Conservation (phyloP, 2,113 vertebrate species). For the Synodontis membranacea region DNA sequence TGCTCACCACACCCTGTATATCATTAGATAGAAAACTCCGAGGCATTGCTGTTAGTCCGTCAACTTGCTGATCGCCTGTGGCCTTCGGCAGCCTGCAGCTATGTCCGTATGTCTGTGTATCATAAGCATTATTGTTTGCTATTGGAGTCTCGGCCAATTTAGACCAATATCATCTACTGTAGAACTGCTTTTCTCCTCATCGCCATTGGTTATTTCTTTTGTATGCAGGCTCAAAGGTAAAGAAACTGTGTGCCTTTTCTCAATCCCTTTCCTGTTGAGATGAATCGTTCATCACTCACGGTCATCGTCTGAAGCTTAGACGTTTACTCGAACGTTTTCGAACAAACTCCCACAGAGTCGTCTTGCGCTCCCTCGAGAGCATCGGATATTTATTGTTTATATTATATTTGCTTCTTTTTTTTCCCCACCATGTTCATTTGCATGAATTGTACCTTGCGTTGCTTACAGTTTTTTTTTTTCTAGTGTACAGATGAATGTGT, state of each 20-base stretch:
- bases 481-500: not conserved
- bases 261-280: constrained; percentile 61
- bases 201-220: constrained; percentile 60
- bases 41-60: constrained; percentile 43
- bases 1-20: constrained; percentile 11
- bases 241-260: constrained; percentile 75
- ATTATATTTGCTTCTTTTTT: constrained; percentile 6
- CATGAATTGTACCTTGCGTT: constrained; percentile 1
- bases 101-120: constrained; percentile 63
- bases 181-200: constrained; percentile 59
- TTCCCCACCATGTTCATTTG: constrained; percentile 12
- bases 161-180: constrained; percentile 60
- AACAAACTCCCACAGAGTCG: constrained; percentile 27
- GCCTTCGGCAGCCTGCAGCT: constrained; percentile 59
- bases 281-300: constrained; percentile 55
- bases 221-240: constrained; percentile 63
- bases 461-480: not conserved
- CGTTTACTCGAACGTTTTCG: constrained; percentile 4
- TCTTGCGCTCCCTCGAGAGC: not conserved
- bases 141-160: constrained; percentile 62
- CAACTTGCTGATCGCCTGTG: constrained; percentile 44
- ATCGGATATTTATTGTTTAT: not conserved
- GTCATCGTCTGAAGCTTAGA: constrained; percentile 29
- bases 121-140: constrained; percentile 69
- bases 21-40: constrained; percentile 7